A percentile compares a stretch with the other conserved stretches of the same genome.
Conservation (phyloP, 2,113 vertebrate genomes). For the Hemichromis elongatus region DNA sequence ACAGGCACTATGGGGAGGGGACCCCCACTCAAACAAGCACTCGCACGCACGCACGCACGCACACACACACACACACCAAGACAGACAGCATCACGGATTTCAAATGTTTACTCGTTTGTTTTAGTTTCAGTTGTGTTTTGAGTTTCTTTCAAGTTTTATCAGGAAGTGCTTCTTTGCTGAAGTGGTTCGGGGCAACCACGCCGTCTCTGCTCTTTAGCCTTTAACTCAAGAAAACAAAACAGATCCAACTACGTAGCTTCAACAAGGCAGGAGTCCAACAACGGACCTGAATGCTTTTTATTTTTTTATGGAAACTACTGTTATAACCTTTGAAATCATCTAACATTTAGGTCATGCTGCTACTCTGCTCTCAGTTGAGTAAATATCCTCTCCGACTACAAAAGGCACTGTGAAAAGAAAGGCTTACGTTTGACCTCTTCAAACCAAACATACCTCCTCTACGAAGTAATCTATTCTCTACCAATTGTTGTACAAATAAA, state of each 20-base stretch:
- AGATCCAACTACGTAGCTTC: neutral
- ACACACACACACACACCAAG: neutral
- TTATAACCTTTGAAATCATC: neutral
- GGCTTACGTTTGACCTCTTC: slow-evolving; percentile 51
- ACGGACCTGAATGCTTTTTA: neutral
- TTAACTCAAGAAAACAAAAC: neutral
- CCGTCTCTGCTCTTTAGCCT: neutral
- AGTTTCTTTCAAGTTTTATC: slow-evolving; percentile 83
- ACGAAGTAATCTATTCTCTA: neutral
- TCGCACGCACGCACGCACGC: neutral
- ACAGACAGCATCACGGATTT: slow-evolving; percentile 75
- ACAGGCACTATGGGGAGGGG: slow-evolving; percentile 57
- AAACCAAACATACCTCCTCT: slow-evolving; percentile 23
- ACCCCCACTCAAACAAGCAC: neutral
- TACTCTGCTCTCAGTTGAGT: slow-evolving; percentile 23
- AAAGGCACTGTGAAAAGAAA: slow-evolving; percentile 76
- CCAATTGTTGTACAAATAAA: slow-evolving; percentile 27
- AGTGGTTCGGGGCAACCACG: slow-evolving; percentile 32
- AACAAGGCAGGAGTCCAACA: slow-evolving; percentile 15
- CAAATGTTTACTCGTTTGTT: slow-evolving; percentile 12
- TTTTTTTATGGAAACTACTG: neutral
- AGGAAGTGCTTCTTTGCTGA: slow-evolving; percentile 78
- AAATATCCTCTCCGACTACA: slow-evolving; percentile 26
- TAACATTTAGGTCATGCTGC: neutral
- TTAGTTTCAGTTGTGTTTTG: slow-evolving; percentile 23